Percentiles rank a stretch among this genome's conserved stretches.
Conservation (phyloP, 1,140 invertebrate species). For the Lepidurus arcticus region DNA sequence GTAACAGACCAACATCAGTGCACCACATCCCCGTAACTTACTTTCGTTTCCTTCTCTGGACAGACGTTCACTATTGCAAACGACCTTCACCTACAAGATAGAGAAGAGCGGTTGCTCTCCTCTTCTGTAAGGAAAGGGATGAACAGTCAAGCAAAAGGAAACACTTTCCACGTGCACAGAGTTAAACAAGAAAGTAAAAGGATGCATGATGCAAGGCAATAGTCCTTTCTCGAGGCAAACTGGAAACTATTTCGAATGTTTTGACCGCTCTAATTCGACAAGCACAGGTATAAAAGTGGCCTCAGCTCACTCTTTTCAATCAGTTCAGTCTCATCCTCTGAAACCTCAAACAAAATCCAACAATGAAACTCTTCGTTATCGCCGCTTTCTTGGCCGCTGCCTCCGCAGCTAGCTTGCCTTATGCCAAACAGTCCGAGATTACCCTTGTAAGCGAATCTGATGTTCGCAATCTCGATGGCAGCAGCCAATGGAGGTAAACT, state of each 20-base stretch:
- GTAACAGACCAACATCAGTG: too few relatives aligned
- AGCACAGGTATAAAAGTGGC: not conserved
- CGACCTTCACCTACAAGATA: not conserved
- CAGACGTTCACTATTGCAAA: not conserved
- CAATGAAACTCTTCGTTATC: conserved; percentile 20
- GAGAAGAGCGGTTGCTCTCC: not conserved
- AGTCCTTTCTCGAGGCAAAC: not conserved
- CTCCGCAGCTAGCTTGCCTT: conserved; percentile 1
- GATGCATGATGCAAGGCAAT: not conserved
- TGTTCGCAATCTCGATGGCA: conserved; percentile 26
- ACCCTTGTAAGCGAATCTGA: conserved; percentile 27
- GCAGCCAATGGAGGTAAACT: conserved; percentile 23
- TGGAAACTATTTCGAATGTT: not conserved
- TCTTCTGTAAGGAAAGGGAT: conserved; percentile 18
- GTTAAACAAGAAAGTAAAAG: not conserved
- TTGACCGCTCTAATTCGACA: not conserved
- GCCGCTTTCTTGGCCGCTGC: conserved; percentile 29
- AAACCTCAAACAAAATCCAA: not conserved
- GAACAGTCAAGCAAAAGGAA: not conserved
- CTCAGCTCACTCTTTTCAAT: not conserved
- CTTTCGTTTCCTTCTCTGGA: not conserved
- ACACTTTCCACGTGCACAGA: not conserved
- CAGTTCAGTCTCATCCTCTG: not conserved
- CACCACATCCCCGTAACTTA: too few relatives aligned
- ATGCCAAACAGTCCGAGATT: not conserved